phyloP scores from a whole-genome alignment of 2,113 vertebrate species.

The Coracopsis vasa region DNA sequence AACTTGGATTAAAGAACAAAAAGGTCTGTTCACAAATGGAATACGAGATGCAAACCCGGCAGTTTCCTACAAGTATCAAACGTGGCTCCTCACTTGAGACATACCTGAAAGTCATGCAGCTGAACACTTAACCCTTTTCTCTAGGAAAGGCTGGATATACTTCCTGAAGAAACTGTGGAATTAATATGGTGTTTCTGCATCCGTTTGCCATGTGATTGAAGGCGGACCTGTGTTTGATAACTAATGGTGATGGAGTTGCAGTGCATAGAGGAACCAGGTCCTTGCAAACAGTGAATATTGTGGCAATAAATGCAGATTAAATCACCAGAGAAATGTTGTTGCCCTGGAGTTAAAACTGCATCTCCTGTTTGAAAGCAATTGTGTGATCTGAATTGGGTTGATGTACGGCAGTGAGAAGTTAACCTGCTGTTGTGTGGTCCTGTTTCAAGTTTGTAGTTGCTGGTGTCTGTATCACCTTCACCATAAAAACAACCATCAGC shows the following conservation, averaged over 20 bases:
- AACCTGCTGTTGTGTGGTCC: not conserved
- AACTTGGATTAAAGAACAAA: constrained; percentile 47
- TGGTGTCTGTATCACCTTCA: not conserved
- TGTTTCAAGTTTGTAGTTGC: not conserved
- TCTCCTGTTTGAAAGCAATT: not conserved
- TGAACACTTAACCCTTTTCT: not conserved
- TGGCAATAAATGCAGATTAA: not conserved
- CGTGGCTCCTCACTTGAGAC: not conserved
- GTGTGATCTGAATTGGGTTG: not conserved
- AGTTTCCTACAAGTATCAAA: constrained; percentile 46
- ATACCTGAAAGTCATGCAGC: not conserved
- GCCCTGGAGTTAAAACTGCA: not conserved
- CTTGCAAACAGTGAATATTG: not conserved
- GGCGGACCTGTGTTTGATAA: not conserved
- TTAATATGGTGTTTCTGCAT: not conserved
- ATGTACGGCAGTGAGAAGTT: not conserved
- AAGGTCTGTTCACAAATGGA: constrained; percentile 31
- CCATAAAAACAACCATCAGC: not conserved
- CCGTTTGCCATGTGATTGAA: not conserved
- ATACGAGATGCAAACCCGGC: constrained; percentile 19
- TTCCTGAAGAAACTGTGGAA: not conserved
- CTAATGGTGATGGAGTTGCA: not conserved
- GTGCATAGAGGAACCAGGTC: not conserved
- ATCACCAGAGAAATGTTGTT: not conserved
- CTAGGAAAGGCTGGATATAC: not conserved